These are phyloP conservation scores for Bufo gargarizans DNA, from an alignment of 2,113 vertebrate genomes.

Conservation along the genomic window DNA sequence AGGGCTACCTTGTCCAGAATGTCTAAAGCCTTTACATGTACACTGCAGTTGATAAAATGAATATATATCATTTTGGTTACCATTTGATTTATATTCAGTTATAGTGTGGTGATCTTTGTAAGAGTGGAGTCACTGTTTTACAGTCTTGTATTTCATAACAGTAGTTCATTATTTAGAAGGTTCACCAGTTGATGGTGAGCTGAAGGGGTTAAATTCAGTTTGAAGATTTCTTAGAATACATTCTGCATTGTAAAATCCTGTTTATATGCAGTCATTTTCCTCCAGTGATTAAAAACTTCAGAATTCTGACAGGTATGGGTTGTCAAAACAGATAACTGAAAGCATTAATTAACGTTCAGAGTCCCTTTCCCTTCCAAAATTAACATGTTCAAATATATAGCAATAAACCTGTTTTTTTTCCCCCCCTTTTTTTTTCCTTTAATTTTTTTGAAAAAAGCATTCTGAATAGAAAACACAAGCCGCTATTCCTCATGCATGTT, in stretches of 20 bases:
- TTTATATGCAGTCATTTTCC: conserved; percentile 48
- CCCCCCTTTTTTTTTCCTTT: neutral
- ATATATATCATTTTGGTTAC: too few relatives aligned
- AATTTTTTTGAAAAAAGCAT: neutral
- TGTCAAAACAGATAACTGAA: conserved; percentile 56
- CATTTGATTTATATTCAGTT: too few relatives aligned
- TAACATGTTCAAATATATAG: conserved; percentile 47
- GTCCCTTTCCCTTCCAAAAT: conserved; percentile 47
- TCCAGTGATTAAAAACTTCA: conserved; percentile 46
- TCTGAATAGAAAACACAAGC: conserved; percentile 40
- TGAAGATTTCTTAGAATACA: conserved; percentile 16
- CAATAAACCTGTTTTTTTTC: conserved; percentile 30
- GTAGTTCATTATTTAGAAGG: too few relatives aligned
- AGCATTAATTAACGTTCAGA: conserved; percentile 56
- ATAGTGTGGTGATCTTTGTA: too few relatives aligned
- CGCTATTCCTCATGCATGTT: conserved; percentile 22
- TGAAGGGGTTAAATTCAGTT: conserved; percentile 13
- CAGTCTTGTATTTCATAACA: too few relatives aligned
- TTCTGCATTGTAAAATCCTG: conserved; percentile 48
- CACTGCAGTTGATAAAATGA: too few relatives aligned
- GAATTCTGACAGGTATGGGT: conserved; percentile 46
- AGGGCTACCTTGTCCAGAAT: too few relatives aligned
- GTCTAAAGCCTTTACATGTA: too few relatives aligned
- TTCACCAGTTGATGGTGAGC: too few relatives aligned
- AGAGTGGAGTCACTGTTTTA: too few relatives aligned